These are phyloP conservation scores for Stenchaetothrips biformis DNA, from an alignment of 2,888 invertebrate genomes.

Conservation along the genomic window DNA sequence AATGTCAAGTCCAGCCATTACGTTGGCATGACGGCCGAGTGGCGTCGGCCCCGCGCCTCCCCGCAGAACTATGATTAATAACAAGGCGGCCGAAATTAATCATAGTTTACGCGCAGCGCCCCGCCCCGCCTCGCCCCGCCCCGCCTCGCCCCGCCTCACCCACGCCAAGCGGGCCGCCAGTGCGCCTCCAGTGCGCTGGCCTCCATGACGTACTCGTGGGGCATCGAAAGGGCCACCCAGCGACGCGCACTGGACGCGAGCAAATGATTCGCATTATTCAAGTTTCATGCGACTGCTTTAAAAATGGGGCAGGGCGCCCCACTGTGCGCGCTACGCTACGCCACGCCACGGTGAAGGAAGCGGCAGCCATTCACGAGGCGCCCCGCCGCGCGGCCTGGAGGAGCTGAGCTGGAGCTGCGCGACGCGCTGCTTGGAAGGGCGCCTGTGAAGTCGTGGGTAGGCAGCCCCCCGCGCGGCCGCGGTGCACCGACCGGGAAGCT, in stretches of 20 bases:
- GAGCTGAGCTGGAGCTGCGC: no score
- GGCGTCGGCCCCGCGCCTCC: background rate
- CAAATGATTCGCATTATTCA: no score
- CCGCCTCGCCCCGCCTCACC: background rate
- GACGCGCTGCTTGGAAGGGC: background rate
- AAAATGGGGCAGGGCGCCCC: no score
- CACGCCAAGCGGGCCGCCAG: background rate
- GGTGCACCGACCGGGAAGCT: no score
- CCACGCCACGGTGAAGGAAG: no score
- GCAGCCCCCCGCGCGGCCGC: background rate
- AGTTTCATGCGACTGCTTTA: no score
- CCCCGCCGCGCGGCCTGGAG: background rate
- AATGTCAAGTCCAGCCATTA: no score
- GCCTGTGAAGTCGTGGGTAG: background rate
- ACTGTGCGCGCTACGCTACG: no score
- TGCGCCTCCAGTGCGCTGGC: background rate
- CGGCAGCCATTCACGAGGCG: background rate
- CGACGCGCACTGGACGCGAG: no score
- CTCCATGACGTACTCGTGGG: background rate
- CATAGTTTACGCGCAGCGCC: constrained; percentile 5
- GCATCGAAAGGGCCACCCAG: no score
- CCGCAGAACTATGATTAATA: constrained; percentile 10
- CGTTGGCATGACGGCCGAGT: no score
- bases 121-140: background rate
- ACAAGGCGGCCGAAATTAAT: constrained; percentile 11